Conservation (phyloP, 1,140 invertebrate genomes). For the Saccostrea echinata region DNA sequence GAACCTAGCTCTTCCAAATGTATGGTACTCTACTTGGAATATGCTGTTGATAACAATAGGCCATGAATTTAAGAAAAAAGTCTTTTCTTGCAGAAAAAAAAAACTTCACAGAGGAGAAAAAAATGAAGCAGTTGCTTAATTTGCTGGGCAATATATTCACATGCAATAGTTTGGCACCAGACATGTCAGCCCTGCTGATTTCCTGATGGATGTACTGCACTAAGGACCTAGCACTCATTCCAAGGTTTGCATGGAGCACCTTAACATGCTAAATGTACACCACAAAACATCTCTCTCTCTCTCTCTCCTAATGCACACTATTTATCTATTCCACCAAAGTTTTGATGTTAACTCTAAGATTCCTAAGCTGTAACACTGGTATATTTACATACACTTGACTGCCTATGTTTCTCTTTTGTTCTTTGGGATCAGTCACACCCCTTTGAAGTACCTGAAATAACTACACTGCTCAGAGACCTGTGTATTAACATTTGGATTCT, state of each 20-base stretch:
- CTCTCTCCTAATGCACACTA: background rate
- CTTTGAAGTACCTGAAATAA: slow-evolving; percentile 22
- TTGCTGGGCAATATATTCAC: background rate
- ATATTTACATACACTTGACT: slow-evolving; percentile 32
- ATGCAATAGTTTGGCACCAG: background rate
- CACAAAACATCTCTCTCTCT: background rate
- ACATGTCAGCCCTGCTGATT: background rate
- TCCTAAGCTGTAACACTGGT: background rate
- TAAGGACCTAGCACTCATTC: background rate
- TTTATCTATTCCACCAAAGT: background rate
- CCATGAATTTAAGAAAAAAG: no score
- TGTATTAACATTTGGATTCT: no score
- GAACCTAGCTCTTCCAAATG: no score
- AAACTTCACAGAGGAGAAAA: no score
- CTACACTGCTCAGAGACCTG: background rate
- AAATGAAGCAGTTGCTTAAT: slow-evolving; percentile 9
- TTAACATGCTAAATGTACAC: background rate
- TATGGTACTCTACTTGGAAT: no score
- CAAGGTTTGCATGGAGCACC: background rate
- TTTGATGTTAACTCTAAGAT: background rate
- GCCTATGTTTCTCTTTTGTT: background rate
- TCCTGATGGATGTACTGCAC: slow-evolving; percentile 2
- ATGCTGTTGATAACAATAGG: no score
- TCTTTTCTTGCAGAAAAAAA: no score
- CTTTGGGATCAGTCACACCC: background rate